Conservation (phyloP, 2,113 vertebrate species). For the Mionectes macconnelli region DNA sequence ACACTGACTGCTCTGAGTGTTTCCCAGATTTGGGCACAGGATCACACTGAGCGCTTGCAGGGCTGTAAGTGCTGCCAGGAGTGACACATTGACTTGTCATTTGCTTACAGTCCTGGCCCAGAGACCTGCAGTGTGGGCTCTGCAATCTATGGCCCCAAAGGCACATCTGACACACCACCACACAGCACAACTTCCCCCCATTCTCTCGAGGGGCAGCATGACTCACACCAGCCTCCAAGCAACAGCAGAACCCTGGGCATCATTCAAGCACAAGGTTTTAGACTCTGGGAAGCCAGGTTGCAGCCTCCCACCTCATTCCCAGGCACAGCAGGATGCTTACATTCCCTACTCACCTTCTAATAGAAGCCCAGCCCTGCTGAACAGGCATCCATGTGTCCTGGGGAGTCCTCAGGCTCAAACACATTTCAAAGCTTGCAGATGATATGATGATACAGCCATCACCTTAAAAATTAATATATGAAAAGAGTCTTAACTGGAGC, state of each 20-base stretch:
- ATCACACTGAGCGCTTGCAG: background rate
- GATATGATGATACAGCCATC: background rate
- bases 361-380: background rate
- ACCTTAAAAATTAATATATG: background rate
- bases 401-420: background rate
- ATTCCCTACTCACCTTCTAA: background rate
- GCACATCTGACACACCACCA: background rate
- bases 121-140: background rate
- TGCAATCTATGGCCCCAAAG: background rate
- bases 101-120: background rate
- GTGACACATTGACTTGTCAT: background rate
- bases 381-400: background rate
- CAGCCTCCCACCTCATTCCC: background rate
- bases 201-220: background rate
- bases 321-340: background rate
- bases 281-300: background rate
- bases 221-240: background rate
- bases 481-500: background rate
- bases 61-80: background rate
- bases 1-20: rapidly evolving
- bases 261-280: background rate
- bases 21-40: background rate
- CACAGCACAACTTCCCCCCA: background rate
- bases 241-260: background rate
- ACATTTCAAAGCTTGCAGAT: background rate